Conservation (phyloP, 64 coral and sea anemone genomes). For the Trachythela sp. region DNA sequence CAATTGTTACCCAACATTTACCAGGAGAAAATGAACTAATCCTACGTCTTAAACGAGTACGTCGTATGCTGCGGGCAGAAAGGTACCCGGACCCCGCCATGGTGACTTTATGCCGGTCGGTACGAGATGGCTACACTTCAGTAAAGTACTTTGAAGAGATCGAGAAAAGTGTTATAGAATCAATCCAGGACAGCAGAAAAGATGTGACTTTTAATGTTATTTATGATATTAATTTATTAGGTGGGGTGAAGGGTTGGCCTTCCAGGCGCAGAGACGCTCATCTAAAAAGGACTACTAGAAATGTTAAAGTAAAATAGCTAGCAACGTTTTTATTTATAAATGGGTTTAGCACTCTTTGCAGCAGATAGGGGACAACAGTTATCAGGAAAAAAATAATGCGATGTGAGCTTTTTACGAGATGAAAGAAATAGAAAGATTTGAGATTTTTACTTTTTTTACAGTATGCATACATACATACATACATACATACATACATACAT, state of each 20-base stretch:
- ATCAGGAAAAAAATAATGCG: no score
- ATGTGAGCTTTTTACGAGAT: no score
- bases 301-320: no score
- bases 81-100: background rate
- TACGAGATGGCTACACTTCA: background rate
- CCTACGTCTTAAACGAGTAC: background rate
- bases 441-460: no score
- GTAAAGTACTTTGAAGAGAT: background rate
- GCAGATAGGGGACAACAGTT: no score
- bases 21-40: background rate
- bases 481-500: no score
- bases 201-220: background rate
- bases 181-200: background rate
- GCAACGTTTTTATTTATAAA: no score
- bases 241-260: background rate
- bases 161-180: background rate
- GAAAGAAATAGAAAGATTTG: no score
- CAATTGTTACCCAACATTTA: background rate
- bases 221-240: background rate
- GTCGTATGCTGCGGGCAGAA: background rate
- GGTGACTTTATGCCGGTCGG: background rate
- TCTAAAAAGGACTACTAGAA: no score
- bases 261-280: background rate
- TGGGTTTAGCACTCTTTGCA: no score
- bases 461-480: no score